Evolutionary conservation across 2,797 vertebrate genomes (phyloP), one percentile per base, ranked within the genome.

Genomic region (Ateles fusciceps): DNA sequence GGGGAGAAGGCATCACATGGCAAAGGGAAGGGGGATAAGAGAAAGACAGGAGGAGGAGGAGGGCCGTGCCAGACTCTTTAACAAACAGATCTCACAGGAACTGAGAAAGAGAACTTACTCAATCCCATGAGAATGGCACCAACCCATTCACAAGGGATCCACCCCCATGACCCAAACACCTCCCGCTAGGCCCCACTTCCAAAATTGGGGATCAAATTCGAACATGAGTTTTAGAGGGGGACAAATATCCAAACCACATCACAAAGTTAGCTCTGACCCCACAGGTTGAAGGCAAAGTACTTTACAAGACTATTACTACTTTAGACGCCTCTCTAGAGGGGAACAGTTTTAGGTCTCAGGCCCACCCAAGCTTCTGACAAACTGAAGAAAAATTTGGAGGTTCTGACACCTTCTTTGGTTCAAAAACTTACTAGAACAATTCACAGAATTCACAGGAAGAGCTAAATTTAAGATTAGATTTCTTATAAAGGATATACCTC

Each of bases 391-490:
- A 91, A 36, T 44, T 13, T 79, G 15, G 39, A 21, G 39, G 11
- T n/a, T 68, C 39, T 21, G 48, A 87, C 1, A 86, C 44, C 13
- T 22, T 9, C 2, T 0, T 91, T 28, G 71, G 24, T 85, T 91
- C 9, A 48, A 7, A 80, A 59, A 86, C 83, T 55, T 85, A 12
- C 21, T 90, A 30, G 46, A 96, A 57, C 5, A 61, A 64, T 33
- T 84, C 33, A 78, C 8, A 75, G 2, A 85, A 75, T 28, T 89
- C 33, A n/a, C 30, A 85, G 30, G 84, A 78, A 85, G 9, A 81
- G 8, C 14, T 57, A 7, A 61, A 44, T 33, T 85, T 94, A 84
- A 90, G 71, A 33, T 79, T 75, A 64, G 48, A 90, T 94, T 84
- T 52, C 52, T 87, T 68, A 57, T 52, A 87, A 90, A 48, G 9